Conservation (phyloP, 2,113 vertebrate genomes). For the Amphiprion percula region DNA sequence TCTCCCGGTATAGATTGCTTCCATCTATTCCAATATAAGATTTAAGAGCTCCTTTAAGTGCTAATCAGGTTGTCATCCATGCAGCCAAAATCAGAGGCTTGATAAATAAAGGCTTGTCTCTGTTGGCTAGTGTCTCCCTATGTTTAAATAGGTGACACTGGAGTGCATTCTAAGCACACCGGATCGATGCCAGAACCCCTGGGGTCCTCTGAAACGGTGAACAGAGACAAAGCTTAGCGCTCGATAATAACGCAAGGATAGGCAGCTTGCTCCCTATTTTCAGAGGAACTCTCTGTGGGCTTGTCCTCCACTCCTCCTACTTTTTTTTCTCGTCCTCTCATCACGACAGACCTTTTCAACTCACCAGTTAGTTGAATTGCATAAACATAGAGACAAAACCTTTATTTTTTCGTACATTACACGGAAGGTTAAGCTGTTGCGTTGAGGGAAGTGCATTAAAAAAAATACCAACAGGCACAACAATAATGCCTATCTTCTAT, state of each 20-base stretch:
- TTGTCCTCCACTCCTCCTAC: slow-evolving; percentile 47
- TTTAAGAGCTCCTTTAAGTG: slow-evolving; percentile 79
- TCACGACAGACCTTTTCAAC: slow-evolving; percentile 53
- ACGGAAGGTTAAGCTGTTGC: slow-evolving; percentile 58
- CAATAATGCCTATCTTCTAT: slow-evolving; percentile 54
- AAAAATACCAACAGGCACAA: slow-evolving; percentile 56
- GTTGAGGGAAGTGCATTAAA: slow-evolving; percentile 58
- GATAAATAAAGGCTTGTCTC: slow-evolving; percentile 82
- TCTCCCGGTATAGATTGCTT: slow-evolving; percentile 57
- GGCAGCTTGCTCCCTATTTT: slow-evolving; percentile 74
- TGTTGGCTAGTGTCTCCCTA: slow-evolving; percentile 71
- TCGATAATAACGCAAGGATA: slow-evolving; percentile 77
- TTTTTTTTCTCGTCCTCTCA: slow-evolving; percentile 37
- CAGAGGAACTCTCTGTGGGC: slow-evolving; percentile 61
- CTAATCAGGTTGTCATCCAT: slow-evolving; percentile 84
- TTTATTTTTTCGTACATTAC: slow-evolving; percentile 53
- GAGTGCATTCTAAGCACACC: slow-evolving; percentile 78
- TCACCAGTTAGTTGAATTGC: slow-evolving; percentile 60
- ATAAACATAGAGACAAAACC: slow-evolving; percentile 49
- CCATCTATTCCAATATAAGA: slow-evolving; percentile 71
- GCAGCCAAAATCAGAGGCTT: slow-evolving; percentile 78
- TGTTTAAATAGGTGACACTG: slow-evolving; percentile 82
- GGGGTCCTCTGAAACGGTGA: slow-evolving; percentile 78
- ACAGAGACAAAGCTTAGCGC: slow-evolving; percentile 82
- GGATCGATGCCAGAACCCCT: slow-evolving; percentile 83